A percentile compares a stretch with the other conserved stretches of the same genome.
Evolutionary conservation across 2,888 invertebrate genomes (phyloP).

Genomic region (Coremacera marginata): DNA sequence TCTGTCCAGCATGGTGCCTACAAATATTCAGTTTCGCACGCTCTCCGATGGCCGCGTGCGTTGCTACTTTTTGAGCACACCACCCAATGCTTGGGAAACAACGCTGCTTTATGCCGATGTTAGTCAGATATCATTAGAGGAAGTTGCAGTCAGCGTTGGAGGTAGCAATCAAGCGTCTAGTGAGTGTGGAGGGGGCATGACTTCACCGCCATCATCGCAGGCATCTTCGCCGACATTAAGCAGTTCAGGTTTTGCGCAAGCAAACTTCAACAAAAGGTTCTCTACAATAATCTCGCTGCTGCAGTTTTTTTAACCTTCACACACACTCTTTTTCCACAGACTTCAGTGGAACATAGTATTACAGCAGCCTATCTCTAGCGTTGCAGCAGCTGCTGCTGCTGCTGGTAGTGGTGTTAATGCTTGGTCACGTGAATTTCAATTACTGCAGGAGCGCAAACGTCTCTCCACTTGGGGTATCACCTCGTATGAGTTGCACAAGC

Average conservation of each 20-base stretch:
- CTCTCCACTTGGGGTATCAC: slow-evolving; percentile 94
- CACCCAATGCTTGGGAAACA: slow-evolving; percentile 90
- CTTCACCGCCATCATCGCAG: slow-evolving; percentile 46
- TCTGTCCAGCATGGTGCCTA: slow-evolving; percentile 85
- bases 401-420: slow-evolving; percentile 66
- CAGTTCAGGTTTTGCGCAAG: slow-evolving; percentile 30
- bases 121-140: slow-evolving; percentile 70
- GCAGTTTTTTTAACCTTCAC: neutral
- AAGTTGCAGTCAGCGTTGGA: slow-evolving; percentile 52
- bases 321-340: slow-evolving; percentile 61
- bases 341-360: slow-evolving; percentile 86
- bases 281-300: neutral
- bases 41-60: slow-evolving; percentile 84
- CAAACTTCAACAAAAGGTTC: slow-evolving; percentile 28
- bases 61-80: slow-evolving; percentile 91
- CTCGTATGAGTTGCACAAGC: slow-evolving; percentile 88
- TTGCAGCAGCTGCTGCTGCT: slow-evolving; percentile 64
- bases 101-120: slow-evolving; percentile 89
- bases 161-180: slow-evolving; percentile 32
- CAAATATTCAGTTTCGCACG: slow-evolving; percentile 83
- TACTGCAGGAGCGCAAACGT: slow-evolving; percentile 91
- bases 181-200: slow-evolving; percentile 31
- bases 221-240: slow-evolving; percentile 47
- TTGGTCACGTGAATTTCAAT: slow-evolving; percentile 89
- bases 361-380: slow-evolving; percentile 82